These are phyloP conservation scores for Esperia sulphurella DNA, from an alignment of 2,888 invertebrate species.

Conservation along the genomic window DNA sequence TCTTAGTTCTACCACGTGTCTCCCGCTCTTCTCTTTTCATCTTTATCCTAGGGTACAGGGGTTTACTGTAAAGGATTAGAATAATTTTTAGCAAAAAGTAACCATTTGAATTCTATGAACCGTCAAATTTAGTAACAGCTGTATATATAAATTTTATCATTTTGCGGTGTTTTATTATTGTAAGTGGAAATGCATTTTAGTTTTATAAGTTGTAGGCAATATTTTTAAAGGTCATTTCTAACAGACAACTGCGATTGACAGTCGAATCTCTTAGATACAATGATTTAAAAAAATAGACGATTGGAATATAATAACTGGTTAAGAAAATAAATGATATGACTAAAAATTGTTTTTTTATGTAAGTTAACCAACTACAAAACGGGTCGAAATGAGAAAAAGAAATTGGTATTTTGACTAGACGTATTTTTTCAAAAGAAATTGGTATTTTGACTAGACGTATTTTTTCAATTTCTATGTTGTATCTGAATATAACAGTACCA, in stretches of 20 bases:
- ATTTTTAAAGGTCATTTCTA: conserved; percentile 75
- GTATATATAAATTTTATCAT: conserved; percentile 72
- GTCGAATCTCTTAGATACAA: conserved; percentile 76
- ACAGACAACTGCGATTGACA: conserved; percentile 63
- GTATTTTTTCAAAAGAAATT: no score
- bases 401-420: no score
- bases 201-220: conserved; percentile 78
- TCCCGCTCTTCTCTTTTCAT: conserved; percentile 45
- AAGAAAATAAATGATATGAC: conserved; percentile 78
- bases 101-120: conserved; percentile 64
- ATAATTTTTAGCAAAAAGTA: conserved; percentile 57
- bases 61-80: conserved; percentile 56
- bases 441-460: no score
- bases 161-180: conserved; percentile 69
- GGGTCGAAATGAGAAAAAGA: no score
- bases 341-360: conserved; percentile 33
- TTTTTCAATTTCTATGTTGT: no score
- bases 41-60: conserved; percentile 45
- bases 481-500: no score
- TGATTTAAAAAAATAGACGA: conserved; percentile 75
- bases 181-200: conserved; percentile 78
- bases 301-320: conserved; percentile 77
- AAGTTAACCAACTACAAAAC: not conserved
- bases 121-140: conserved; percentile 62
- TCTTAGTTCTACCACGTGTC: conserved; percentile 34